Evolutionary conservation across 2,113 vertebrate genomes (phyloP), one percentile per base, ranked within the genome.

Genomic region (Laterallus jamaicensis): DNA sequence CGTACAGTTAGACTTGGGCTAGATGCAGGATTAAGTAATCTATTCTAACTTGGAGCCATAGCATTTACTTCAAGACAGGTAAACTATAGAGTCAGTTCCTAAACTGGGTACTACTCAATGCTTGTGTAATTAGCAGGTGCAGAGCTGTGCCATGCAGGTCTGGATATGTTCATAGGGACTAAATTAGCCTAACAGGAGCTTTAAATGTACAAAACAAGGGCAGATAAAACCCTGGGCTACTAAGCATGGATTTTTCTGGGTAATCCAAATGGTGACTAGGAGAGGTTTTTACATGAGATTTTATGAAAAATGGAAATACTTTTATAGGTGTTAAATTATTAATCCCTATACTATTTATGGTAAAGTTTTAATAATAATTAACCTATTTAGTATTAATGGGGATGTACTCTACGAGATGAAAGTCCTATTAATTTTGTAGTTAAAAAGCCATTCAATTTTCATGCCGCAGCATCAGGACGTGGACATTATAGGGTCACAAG

Each of bases 281-380:
- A 59, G 52, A 88, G 12, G 10, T 52, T 83, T 32, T 60, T 39
- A 55, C 0, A 1, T 22, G 58, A 37, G 24, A 17, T 79, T 84
- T 73, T 73, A 44, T 85, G 54, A 82, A 91, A 87, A 91, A 76
- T 68, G 9, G 3, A 3, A 47, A 58, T 40, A 66, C 2, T 92
- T 92, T 73, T 58, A 32, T 44, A 80, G n/a, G 7, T 55, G 9
- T 49, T 91, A 31, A 78, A 89, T 62, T 87, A 79, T 91, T 82
- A 89, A 89, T 68, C 7, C 1, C 8, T 71, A 16, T 52, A 31
- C 25, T 84, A 82, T 84, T 89, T 95, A 73, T 68, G 42, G 16
- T 31, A 79, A 54, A 86, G 28, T 88, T 86, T 94, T 91, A 18
- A 75, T 63, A 15, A 29, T 73, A 87, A 95, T 92, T 82, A 92